phyloP scores from a whole-genome alignment of 2,797 vertebrate species.

The Artibeus lituratus region DNA sequence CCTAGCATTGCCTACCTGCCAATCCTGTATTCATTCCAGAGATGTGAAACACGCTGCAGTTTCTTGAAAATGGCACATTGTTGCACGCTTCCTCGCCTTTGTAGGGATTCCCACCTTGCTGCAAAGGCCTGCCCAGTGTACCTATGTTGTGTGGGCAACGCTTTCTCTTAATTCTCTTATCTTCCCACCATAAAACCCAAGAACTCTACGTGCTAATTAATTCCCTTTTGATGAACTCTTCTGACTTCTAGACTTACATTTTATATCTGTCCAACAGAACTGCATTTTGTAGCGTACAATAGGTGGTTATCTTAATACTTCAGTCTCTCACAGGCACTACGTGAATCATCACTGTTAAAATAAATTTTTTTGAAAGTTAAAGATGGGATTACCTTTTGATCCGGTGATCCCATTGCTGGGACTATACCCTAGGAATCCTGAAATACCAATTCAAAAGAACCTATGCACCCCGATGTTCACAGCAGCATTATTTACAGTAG shows the following conservation, averaged over 20 bases:
- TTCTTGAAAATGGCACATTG: background rate
- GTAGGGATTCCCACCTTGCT: background rate
- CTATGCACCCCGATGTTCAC: no score
- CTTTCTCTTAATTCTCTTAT: background rate
- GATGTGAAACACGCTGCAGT: accelerated
- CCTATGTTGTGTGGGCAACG: background rate
- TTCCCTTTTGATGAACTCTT: background rate
- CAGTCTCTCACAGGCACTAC: background rate
- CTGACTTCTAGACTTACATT: background rate
- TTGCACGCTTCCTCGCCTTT: background rate
- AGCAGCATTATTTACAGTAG: no score
- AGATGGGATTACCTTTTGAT: no score
- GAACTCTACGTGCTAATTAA: background rate
- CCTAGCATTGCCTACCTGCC: background rate
- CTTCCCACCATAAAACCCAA: background rate
- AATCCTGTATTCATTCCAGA: background rate
- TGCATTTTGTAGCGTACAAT: background rate
- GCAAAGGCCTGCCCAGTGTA: background rate
- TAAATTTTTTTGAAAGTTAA: background rate
- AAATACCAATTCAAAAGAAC: no score
- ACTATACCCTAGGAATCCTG: no score
- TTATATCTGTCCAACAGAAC: background rate
- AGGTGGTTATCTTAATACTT: background rate
- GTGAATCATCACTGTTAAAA: slow-evolving; percentile 14
- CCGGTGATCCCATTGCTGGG: no score